Evolutionary conservation across 2,888 invertebrate species (phyloP).

Genomic region (Autographa gamma): DNA sequence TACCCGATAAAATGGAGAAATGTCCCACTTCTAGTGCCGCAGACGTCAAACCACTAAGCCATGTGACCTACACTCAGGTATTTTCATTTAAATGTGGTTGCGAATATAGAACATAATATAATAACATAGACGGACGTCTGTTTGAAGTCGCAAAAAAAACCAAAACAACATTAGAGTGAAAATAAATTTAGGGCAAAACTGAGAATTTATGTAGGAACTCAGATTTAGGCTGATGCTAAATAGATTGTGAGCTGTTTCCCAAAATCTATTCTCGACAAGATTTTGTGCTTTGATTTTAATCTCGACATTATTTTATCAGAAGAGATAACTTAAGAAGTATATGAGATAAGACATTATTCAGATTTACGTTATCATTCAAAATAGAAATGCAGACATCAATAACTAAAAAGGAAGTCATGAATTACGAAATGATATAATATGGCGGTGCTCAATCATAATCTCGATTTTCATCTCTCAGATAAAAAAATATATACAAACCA

Average conservation of each 20-base stretch:
- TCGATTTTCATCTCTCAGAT: too few relatives aligned
- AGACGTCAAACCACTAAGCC: conserved; percentile 12
- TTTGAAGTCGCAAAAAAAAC: conserved; percentile 39
- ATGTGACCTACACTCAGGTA: conserved; percentile 23
- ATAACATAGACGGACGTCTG: conserved; percentile 27
- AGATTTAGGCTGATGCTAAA: conserved; percentile 38
- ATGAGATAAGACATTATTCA: background rate
- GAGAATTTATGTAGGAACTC: conserved; percentile 38
- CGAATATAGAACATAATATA: conserved; percentile 42
- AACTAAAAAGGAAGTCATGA: background rate
- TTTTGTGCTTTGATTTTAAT: background rate
- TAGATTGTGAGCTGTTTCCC: conserved; percentile 29
- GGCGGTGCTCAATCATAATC: too few relatives aligned
- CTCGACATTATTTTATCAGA: background rate
- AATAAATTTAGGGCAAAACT: conserved; percentile 40
- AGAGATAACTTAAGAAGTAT: background rate
- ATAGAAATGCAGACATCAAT: background rate
- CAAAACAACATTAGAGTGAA: conserved; percentile 34
- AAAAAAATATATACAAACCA: background rate
- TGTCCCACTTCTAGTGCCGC: conserved; percentile 7
- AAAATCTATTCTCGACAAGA: conserved; percentile 13
- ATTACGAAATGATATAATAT: background rate
- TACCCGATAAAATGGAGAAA: conserved; percentile 22
- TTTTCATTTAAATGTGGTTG: conserved; percentile 30
- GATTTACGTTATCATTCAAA: background rate